Base-by-base conservation (phyloP, 2,797 vertebrate species). In the Podargus strigoides region DNA sequence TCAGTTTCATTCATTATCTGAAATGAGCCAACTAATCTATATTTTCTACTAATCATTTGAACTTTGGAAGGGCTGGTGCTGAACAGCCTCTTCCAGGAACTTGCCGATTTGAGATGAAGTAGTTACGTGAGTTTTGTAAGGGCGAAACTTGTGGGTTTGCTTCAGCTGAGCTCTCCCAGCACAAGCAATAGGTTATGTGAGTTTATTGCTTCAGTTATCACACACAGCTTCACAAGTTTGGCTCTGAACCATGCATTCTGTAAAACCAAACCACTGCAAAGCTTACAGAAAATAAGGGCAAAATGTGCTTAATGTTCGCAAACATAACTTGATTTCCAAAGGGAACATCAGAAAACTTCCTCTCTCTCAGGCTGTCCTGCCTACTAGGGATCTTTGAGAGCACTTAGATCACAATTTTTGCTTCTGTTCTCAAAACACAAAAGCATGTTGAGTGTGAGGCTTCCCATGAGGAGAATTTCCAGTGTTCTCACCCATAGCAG, bases 31-130 rank as follows among this genome's bases (percentile, higher is more conserved):
- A 67, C 27, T 84, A 79, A 87, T 42, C 50, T 58, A 55, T 77
- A 89, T 91, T 91, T 94, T 63, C 87, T 86, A 78, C 39, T 73
- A 88, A 88, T 90, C 32, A 92, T 79, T 14, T 86, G 53, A 87
- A 95, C 85, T 83, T 91, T 67, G 63, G 44, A 93, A 89, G 58
- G 46, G 62, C 36, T 83, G 46, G 32, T 85, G 75, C 56, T 90
- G 70, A 94, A 90, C 37, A 89, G 78, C 22, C 52, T 87, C 44
- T 94, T 91, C 60, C 78, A 87, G 95, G 72, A 95, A 92, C 11
- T 52, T 78, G 76, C 37, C 74, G 81, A 18, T 81, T 84, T 56
- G 47, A 93, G 69, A 84, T 14, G 24, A 44, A 91, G 49, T 30
- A 47, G 42, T 87, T 86, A 78, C 30, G 21, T 46, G 66, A 86